Conservation (phyloP, 1,140 invertebrate genomes). For the Agrypnia vestita region DNA sequence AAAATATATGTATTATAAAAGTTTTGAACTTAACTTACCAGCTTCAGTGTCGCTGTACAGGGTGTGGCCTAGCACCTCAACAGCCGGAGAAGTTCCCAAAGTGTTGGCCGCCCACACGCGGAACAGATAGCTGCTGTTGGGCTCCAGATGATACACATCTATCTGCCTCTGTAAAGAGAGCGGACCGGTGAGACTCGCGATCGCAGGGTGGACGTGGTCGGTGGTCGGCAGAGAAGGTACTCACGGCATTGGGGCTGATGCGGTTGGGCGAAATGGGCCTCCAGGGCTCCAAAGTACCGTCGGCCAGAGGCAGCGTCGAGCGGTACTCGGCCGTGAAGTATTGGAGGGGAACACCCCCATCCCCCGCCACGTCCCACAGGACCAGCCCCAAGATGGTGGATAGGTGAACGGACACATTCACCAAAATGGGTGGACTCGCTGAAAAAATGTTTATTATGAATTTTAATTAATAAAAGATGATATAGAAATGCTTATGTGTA, state of each 20-base stretch:
- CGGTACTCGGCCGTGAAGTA: slow-evolving; percentile 85
- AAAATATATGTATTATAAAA: too few species aligned
- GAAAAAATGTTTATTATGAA: slow-evolving; percentile 13
- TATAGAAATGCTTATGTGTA: too few species aligned
- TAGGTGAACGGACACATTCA: slow-evolving; percentile 84
- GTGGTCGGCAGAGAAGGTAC: slow-evolving; percentile 36
- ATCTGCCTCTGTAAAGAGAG: slow-evolving; percentile 82
- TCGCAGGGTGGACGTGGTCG: too few species aligned
- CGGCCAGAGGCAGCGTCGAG: slow-evolving; percentile 64
- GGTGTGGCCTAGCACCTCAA: slow-evolving; percentile 83
- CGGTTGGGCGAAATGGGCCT: slow-evolving; percentile 81
- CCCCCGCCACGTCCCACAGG: slow-evolving; percentile 82
- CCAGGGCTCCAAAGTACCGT: slow-evolving; percentile 74
- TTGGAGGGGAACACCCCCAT: slow-evolving; percentile 85
- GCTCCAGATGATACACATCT: slow-evolving; percentile 88
- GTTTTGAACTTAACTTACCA: too few species aligned
- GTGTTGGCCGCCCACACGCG: slow-evolving; percentile 90
- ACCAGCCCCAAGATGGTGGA: slow-evolving; percentile 86
- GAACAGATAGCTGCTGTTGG: slow-evolving; percentile 90
- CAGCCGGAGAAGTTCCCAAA: slow-evolving; percentile 83
- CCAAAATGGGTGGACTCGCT: slow-evolving; percentile 82
- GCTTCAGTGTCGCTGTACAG: slow-evolving; percentile 82
- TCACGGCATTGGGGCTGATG: slow-evolving; percentile 83
- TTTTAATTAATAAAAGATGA: too few species aligned
- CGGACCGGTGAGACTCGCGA: background rate